Percentiles rank a stretch among this genome's conserved stretches.
Conservation (phyloP, 2,888 invertebrate genomes). For the Aleiodes leptofemur region DNA sequence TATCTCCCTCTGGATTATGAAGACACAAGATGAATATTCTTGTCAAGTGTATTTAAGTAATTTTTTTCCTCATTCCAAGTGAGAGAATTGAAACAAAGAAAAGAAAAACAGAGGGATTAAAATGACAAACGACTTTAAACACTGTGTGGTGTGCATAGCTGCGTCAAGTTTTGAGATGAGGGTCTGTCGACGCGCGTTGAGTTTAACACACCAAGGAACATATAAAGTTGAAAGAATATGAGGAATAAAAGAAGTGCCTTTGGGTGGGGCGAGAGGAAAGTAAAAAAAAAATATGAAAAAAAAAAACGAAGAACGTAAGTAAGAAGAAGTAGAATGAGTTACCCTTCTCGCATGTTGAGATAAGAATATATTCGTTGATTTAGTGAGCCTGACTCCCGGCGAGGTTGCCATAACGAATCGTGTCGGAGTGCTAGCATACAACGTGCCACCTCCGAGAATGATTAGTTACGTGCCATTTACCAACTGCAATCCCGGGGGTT, state of each 20-base stretch:
- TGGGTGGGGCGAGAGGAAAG: conserved; percentile 12
- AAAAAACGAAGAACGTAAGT: background rate
- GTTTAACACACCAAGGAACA: background rate
- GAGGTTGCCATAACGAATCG: conserved; percentile 55
- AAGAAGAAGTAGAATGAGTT: conserved; percentile 22
- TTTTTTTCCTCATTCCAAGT: no score
- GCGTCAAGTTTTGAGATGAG: conserved; percentile 2
- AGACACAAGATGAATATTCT: no score
- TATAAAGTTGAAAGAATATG: background rate
- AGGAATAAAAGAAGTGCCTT: no score
- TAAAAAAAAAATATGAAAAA: conserved; percentile 13
- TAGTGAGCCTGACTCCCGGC: conserved; percentile 52
- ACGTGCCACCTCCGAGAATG: conserved; percentile 51
- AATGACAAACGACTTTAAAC: conserved; percentile 24
- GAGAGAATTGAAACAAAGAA: background rate
- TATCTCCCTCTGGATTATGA: no score
- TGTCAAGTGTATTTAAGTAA: no score
- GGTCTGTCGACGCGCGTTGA: conserved; percentile 15
- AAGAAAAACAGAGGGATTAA: background rate
- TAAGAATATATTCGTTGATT: conserved; percentile 55
- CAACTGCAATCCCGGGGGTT: conserved; percentile 50
- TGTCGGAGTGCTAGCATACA: conserved; percentile 39
- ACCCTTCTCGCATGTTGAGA: conserved; percentile 41
- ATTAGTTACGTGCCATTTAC: conserved; percentile 56
- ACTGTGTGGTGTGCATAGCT: conserved; percentile 22